phyloP scores from a whole-genome alignment of 2,888 invertebrate species.

The Phaonia tiefii region DNA sequence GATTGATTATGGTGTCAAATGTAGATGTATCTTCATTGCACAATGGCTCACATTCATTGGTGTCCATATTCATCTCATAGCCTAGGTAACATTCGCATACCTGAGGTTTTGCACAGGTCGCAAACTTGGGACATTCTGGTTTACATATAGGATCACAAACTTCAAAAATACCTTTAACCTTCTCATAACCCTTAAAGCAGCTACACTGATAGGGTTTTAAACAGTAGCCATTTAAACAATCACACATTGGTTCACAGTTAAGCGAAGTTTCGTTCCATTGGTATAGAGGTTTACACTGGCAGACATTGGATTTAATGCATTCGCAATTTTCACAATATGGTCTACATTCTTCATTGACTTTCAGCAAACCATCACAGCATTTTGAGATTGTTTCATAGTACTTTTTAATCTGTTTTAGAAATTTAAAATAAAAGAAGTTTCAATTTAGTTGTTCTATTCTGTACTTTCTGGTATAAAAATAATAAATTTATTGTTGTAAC shows the following conservation, averaged over 20 bases:
- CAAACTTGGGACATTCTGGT: not conserved
- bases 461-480: too few relatives aligned
- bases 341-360: conserved; percentile 23
- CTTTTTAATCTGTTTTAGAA: not conserved
- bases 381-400: not conserved
- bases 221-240: conserved; percentile 47
- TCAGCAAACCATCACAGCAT: conserved; percentile 33
- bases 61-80: not conserved
- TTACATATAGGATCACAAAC: conserved; percentile 14
- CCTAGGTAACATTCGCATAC: not conserved
- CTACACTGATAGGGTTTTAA: conserved; percentile 19
- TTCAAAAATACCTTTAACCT: not conserved
- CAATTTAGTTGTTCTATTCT: too few relatives aligned
- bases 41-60: not conserved
- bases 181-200: conserved; percentile 34
- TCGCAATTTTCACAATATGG: conserved; percentile 29
- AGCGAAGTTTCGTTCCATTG: conserved; percentile 4
- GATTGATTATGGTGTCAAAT: conserved; percentile 33
- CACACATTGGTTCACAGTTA: conserved; percentile 30
- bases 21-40: conserved; percentile 29
- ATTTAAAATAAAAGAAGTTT: not conserved
- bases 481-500: too few relatives aligned
- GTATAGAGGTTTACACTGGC: conserved; percentile 39
- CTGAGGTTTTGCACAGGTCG: not conserved
- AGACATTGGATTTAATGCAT: conserved; percentile 47